These are phyloP conservation scores for Leistus spinibarbis DNA, from an alignment of 2,888 invertebrate species.

Conservation along the genomic window DNA sequence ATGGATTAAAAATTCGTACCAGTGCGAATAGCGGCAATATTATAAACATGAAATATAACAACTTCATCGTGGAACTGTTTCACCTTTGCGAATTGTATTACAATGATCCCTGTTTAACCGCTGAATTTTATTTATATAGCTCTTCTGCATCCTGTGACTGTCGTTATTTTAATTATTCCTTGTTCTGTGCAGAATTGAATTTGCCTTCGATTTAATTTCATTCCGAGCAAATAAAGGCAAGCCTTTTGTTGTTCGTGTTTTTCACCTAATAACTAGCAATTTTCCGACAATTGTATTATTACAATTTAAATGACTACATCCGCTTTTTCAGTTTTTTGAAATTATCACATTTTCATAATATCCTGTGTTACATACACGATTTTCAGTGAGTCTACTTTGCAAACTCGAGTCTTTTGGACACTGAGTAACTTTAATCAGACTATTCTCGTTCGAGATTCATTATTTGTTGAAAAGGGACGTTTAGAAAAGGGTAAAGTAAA, in stretches of 20 bases:
- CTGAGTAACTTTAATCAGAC: too few species aligned
- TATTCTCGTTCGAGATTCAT: too few species aligned
- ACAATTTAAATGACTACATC: constrained; percentile 16
- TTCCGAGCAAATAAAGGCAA: constrained; percentile 3
- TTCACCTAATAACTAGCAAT: constrained; percentile 24
- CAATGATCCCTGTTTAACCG: background rate
- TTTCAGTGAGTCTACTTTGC: too few species aligned
- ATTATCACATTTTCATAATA: constrained; percentile 26
- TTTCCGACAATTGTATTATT: constrained; percentile 7
- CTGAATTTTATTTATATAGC: constrained; percentile 17
- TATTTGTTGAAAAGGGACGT: too few species aligned
- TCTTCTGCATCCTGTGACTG: constrained; percentile 14
- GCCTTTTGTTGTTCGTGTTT: constrained; percentile 15
- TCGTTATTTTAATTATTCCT: constrained; percentile 12
- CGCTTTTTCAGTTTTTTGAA: constrained; percentile 8
- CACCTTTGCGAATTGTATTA: constrained; percentile 3
- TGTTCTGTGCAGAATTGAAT: constrained; percentile 5
- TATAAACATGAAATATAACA: constrained; percentile 10
- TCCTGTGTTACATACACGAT: constrained; percentile 7
- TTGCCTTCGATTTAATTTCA: constrained; percentile 21
- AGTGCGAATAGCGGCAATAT: constrained; percentile 10
- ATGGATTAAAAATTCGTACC: too few species aligned
- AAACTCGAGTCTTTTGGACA: too few species aligned
- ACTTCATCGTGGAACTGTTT: constrained; percentile 8
- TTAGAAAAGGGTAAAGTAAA: background rate